Evolutionary conservation across 2,797 vertebrate genomes (phyloP).

Genomic region (Spea hammondii): DNA sequence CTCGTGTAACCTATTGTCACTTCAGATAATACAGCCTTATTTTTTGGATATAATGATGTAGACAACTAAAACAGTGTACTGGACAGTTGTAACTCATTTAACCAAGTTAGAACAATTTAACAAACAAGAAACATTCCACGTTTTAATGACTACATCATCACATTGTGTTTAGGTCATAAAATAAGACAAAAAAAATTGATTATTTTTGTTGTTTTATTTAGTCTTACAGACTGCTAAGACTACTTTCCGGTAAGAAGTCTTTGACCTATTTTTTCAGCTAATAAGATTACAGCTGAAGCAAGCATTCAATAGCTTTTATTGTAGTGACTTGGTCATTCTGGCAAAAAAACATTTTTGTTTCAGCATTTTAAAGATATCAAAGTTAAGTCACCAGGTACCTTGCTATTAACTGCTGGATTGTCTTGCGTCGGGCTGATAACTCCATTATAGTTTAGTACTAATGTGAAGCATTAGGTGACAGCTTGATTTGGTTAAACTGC

Average conservation of each 20-base stretch:
- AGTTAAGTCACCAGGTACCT: slow-evolving; percentile 54
- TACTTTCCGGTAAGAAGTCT: slow-evolving; percentile 68
- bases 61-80: too few species aligned
- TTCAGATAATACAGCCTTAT: too few species aligned
- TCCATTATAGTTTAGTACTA: too few species aligned
- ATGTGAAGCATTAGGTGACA: too few species aligned
- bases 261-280: slow-evolving; percentile 79
- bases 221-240: slow-evolving; percentile 65
- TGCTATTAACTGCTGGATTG: slow-evolving; percentile 60
- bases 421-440: slow-evolving; percentile 60
- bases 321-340: slow-evolving; percentile 59
- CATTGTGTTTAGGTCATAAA: too few species aligned
- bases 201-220: slow-evolving; percentile 53
- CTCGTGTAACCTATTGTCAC: too few species aligned
- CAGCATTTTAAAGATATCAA: slow-evolving; percentile 66
- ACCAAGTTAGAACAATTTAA: too few species aligned
- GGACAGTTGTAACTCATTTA: too few species aligned
- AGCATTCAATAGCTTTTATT: slow-evolving; percentile 66
- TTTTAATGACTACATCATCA: too few species aligned
- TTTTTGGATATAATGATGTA: too few species aligned
- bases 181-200: neutral
- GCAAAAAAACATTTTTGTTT: slow-evolving; percentile 57
- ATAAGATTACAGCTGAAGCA: slow-evolving; percentile 75
- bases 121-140: too few species aligned
- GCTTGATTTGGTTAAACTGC: too few species aligned